These are phyloP conservation scores for Archips crataeganus DNA, from an alignment of 2,888 invertebrate species.

Conservation along the genomic window DNA sequence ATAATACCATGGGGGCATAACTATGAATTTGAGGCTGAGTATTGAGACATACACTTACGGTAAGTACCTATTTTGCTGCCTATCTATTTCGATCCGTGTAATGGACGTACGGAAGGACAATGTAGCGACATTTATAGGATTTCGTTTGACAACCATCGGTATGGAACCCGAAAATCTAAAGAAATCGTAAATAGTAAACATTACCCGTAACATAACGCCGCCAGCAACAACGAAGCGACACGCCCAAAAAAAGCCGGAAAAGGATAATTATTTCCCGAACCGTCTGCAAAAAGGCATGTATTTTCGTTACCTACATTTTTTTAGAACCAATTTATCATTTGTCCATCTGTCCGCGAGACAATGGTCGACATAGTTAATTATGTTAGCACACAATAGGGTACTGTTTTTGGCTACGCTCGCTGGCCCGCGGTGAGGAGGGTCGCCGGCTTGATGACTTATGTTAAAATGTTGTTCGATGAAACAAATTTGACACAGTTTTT, in stretches of 20 bases:
- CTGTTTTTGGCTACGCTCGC: conserved; percentile 24
- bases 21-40: too few relatives aligned
- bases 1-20: too few relatives aligned
- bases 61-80: too few relatives aligned
- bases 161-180: conserved; percentile 20
- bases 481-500: conserved; percentile 29
- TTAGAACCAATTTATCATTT: conserved; percentile 61
- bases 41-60: too few relatives aligned
- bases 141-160: too few relatives aligned
- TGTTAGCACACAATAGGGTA: conserved; percentile 53
- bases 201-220: not conserved
- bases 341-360: conserved; percentile 57
- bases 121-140: too few relatives aligned
- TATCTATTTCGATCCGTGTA: too few relatives aligned
- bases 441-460: conserved; percentile 39
- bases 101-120: too few relatives aligned
- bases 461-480: conserved; percentile 28
- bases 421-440: conserved; percentile 27
- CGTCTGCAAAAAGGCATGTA: conserved; percentile 44
- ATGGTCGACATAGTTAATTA: conserved; percentile 61
- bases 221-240: not conserved
- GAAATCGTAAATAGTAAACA: conserved; percentile 5
- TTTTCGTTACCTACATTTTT: conserved; percentile 47
- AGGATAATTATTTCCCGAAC: conserved; percentile 46
- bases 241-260: conserved; percentile 37